Evolutionary conservation across 37 sponge, comb jelly and placozoan genomes (phyloP).

Genomic region (Geodia barretti): DNA sequence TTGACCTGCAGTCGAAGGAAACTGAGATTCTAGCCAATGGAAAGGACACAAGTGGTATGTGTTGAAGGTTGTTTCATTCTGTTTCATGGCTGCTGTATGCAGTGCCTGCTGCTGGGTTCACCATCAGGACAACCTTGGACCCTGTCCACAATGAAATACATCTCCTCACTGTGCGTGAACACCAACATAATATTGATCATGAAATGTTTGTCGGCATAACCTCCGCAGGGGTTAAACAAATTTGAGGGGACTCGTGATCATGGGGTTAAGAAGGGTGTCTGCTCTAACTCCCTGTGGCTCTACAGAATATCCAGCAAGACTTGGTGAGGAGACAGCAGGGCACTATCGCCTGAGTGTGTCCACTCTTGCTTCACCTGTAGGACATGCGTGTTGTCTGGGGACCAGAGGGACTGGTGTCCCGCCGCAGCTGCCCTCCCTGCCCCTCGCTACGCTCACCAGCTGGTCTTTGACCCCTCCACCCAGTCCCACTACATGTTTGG

Average conservation of each 20-base stretch:
- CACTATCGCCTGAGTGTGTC: not conserved
- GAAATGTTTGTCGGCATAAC: not conserved
- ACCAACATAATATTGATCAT: not conserved
- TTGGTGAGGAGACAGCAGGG: slow-evolving; percentile 9
- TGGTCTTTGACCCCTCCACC: slow-evolving; percentile 58
- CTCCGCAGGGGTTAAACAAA: not conserved
- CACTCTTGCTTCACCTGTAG: slow-evolving; percentile 16
- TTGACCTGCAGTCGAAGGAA: slow-evolving; percentile 35
- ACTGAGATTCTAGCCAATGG: slow-evolving; percentile 38
- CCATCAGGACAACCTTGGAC: slow-evolving; percentile 72
- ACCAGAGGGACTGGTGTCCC: not conserved
- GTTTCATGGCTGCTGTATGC: too few relatives aligned
- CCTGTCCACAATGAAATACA: slow-evolving; percentile 47
- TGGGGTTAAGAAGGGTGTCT: not conserved
- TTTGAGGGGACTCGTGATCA: not conserved
- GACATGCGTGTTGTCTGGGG: slow-evolving; percentile 2
- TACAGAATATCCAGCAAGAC: slow-evolving; percentile 10
- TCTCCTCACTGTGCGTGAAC: slow-evolving; percentile 36
- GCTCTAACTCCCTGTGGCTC: slow-evolving; percentile 43
- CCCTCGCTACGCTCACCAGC: slow-evolving; percentile 79
- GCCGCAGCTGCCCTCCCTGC: slow-evolving; percentile 33
- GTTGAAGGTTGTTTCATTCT: not conserved
- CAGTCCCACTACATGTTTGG: slow-evolving; percentile 86
- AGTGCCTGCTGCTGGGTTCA: slow-evolving; percentile 66
- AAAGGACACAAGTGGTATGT: slow-evolving; percentile 2